Base-by-base conservation (phyloP, 92 coral and sea anemone species). In the Nematostella vectensis region DNA sequence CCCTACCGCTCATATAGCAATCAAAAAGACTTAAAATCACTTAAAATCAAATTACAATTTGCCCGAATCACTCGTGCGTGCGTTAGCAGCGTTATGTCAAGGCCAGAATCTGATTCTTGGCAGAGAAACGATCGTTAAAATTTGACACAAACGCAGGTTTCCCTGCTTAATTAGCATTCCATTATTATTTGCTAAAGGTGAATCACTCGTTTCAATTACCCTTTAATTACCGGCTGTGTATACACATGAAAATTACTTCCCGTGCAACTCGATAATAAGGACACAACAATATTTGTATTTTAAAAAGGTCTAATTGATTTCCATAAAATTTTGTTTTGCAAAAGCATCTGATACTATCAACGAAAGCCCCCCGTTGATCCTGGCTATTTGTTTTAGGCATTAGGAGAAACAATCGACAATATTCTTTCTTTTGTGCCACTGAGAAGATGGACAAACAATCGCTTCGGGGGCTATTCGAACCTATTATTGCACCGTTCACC, bases 331-430 rank as follows among this genome's bases (percentile, higher is more conserved):
- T 73, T 85, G 83, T 76, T 85, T 85, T 77, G 67, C 83, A 76
- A 61, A 60, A 57, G 77, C 76, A 60, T 75, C 84, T 70, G 88
- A 80, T 85, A 76, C 88, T 85, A 85, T 85, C 88, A 74, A 60
- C 67, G 61, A 52, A 55, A 71, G 78, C 79, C 99, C 98, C 99
- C 99, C 77, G 85, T 75, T 54, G 99, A 31, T 71, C 66, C 72
- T 63, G 65, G 53, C 51, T 93, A 87, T 93, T 93, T 93, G 99
- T 93, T 86, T 93, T 93, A 75, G 48, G 76, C 75, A 85, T 85
- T 81, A 85, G 47, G 55, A 75, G 80, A 76, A 82, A 85, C 95
- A 85, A 80, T 80, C 38, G 55, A 79, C 63, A 79, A 74, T 66
- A 69, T 82, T 67, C 80, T 82, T 80, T 72, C 70, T 61, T 80